These are phyloP conservation scores for Zelleria hepariella DNA, from an alignment of 2,888 invertebrate species.

Conservation along the genomic window DNA sequence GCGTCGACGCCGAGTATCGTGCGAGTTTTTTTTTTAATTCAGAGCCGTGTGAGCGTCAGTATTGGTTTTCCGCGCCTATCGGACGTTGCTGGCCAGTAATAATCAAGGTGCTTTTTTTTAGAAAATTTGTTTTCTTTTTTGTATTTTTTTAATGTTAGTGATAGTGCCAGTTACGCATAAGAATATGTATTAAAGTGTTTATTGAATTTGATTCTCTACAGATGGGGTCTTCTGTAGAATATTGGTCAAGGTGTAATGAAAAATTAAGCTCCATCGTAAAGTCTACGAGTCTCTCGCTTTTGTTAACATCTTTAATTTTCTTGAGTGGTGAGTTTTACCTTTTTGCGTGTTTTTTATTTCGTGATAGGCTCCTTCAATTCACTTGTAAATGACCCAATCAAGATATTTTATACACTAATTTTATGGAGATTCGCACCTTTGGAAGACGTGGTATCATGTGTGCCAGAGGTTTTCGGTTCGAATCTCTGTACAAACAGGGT, in stretches of 20 bases:
- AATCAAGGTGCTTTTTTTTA: background rate
- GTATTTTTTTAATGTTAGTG: too few species aligned
- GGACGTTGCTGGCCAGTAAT: background rate
- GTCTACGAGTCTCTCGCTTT: background rate
- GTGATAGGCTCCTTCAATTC: too few species aligned
- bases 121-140: background rate
- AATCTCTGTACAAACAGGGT: too few species aligned
- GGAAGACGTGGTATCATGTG: too few species aligned
- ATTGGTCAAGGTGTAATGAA: background rate
- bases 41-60: background rate
- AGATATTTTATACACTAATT: too few species aligned
- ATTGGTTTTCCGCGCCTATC: background rate
- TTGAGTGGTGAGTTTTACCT: background rate
- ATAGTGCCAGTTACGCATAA: too few species aligned
- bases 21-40: constrained; percentile 2
- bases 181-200: too few species aligned
- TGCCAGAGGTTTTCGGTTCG: too few species aligned
- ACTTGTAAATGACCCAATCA: too few species aligned
- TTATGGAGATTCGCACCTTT: too few species aligned
- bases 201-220: too few species aligned
- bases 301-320: background rate
- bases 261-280: background rate
- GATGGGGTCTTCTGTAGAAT: background rate
- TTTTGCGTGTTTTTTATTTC: background rate
- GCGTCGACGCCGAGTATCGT: background rate